phyloP scores from a whole-genome alignment of 2,888 invertebrate genomes.

The Cataglyphis rosenhaueri region DNA sequence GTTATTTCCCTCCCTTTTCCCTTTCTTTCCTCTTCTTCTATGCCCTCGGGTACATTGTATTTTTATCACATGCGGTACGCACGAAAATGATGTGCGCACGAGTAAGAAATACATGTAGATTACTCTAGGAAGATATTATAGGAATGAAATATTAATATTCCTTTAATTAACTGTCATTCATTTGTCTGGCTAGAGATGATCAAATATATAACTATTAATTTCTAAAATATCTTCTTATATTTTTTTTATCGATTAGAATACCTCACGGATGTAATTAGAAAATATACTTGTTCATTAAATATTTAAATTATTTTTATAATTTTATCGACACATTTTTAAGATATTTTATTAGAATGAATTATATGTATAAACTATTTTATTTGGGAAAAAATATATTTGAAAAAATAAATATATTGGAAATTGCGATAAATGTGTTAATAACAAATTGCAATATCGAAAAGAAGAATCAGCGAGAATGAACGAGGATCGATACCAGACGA shows the following conservation, averaged over 20 bases:
- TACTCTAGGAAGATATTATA: background rate
- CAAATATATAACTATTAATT: background rate
- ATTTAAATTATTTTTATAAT: background rate
- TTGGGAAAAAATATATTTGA: background rate
- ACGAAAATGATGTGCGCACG: background rate
- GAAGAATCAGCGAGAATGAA: conserved; percentile 6
- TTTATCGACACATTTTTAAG: background rate
- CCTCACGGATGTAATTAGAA: background rate
- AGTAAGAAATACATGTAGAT: background rate
- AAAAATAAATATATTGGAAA: background rate
- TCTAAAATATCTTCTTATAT: background rate
- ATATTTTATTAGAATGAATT: background rate
- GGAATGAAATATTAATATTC: background rate
- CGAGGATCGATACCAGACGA: conserved; percentile 54
- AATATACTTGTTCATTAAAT: background rate
- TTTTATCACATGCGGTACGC: conserved; percentile 5
- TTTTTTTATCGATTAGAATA: background rate
- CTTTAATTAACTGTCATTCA: background rate
- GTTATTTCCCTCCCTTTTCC: conserved; percentile 9
- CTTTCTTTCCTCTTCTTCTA: background rate
- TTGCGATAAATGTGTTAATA: conserved; percentile 15
- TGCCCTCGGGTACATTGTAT: conserved; percentile 6
- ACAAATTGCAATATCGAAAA: conserved; percentile 3
- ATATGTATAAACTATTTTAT: background rate
- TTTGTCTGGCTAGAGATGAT: background rate